Conservation (phyloP, 1,140 invertebrate species). For the Drosophila dunni region DNA sequence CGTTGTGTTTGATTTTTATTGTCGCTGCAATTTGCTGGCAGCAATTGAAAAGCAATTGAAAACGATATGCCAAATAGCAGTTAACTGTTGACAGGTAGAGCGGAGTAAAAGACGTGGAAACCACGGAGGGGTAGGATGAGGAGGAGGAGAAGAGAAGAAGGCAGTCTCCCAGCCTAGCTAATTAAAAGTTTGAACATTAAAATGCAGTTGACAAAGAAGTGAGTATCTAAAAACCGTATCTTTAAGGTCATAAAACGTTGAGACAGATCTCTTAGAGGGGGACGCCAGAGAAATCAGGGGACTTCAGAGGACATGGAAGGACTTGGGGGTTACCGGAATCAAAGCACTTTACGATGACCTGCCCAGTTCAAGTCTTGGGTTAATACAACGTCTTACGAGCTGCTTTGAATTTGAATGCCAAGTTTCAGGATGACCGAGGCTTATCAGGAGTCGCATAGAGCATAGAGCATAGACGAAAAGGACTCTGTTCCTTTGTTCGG, state of each 20-base stretch:
- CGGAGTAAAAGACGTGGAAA: background rate
- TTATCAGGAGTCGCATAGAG: constrained; percentile 26
- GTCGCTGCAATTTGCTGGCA: constrained; percentile 57
- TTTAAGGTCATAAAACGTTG: constrained; percentile 61
- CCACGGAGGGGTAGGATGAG: background rate
- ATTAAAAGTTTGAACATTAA: constrained; percentile 74
- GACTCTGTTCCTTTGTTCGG: constrained; percentile 30
- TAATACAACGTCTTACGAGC: constrained; percentile 63
- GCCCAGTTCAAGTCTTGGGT: constrained; percentile 52
- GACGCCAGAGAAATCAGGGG: background rate
- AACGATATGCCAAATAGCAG: constrained; percentile 33
- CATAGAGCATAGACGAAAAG: constrained; percentile 9
- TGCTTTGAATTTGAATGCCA: constrained; percentile 65
- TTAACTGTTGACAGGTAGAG: background rate
- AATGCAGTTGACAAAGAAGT: constrained; percentile 35
- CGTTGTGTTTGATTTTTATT: constrained; percentile 57
- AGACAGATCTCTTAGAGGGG: background rate
- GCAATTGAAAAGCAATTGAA: constrained; percentile 59
- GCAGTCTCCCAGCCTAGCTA: constrained; percentile 34
- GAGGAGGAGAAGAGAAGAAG: background rate
- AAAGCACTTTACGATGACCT: constrained; percentile 27
- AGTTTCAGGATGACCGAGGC: constrained; percentile 38
- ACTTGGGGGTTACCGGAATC: constrained; percentile 13
- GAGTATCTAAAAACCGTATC: constrained; percentile 56
- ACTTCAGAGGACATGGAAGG: no score